phyloP scores from a whole-genome alignment of 2,797 vertebrate species.

The Sebastes glaucus region DNA sequence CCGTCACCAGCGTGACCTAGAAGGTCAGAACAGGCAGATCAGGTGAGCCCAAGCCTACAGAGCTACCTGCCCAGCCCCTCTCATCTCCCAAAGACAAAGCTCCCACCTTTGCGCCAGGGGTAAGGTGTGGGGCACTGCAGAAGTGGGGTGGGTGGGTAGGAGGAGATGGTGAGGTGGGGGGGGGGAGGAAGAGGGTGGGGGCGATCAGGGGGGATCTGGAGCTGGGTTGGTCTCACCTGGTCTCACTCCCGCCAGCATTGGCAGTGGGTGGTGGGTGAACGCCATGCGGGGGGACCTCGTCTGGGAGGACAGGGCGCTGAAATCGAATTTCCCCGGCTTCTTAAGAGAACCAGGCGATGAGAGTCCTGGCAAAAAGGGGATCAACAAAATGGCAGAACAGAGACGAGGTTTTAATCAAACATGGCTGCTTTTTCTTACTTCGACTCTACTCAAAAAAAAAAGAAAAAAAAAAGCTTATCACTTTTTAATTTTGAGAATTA shows the following conservation, averaged over 20 bases:
- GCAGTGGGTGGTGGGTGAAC: conserved; percentile 95
- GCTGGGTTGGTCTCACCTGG: conserved; percentile 89
- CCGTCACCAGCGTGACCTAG: conserved; percentile 38
- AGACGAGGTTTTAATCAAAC: conserved; percentile 86
- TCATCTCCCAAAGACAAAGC: conserved; percentile 51
- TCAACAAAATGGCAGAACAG: conserved; percentile 88
- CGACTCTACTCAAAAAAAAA: conserved; percentile 62
- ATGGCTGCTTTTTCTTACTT: conserved; percentile 76
- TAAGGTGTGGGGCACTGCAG: conserved; percentile 49
- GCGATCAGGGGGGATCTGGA: conserved; percentile 53
- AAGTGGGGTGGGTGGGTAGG: conserved; percentile 60
- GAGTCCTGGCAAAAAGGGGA: conserved; percentile 91
- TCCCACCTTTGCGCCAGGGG: conserved; percentile 60
- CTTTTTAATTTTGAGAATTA: conserved; percentile 61
- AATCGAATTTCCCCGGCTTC: conserved; percentile 97
- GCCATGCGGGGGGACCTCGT: conserved; percentile 93
- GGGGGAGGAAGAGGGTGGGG: conserved; percentile 40
- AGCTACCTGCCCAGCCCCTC: conserved; percentile 44
- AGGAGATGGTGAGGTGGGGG: conserved; percentile 66
- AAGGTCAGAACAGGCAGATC: conserved; percentile 30
- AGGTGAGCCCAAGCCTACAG: conserved; percentile 1
- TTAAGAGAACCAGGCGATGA: conserved; percentile 93
- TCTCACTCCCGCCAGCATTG: conserved; percentile 95
- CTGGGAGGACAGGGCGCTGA: conserved; percentile 92
- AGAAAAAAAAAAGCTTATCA: conserved; percentile 49